A percentile compares a stretch with the other conserved stretches of the same genome.
phyloP scores from a whole-genome alignment of 2,888 invertebrate genomes.

The Emmelina monodactyla region DNA sequence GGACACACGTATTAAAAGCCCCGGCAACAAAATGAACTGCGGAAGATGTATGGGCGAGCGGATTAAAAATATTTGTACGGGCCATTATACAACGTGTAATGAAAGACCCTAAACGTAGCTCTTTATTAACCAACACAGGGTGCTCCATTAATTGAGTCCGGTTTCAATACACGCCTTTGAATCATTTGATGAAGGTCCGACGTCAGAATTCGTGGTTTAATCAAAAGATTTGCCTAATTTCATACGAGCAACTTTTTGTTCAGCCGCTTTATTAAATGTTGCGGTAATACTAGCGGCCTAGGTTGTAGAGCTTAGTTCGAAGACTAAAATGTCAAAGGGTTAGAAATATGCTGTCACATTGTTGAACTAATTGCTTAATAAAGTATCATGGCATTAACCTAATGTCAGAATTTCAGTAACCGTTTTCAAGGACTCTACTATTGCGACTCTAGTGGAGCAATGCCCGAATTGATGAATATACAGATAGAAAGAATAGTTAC shows the following conservation, averaged over 20 bases:
- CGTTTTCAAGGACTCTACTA: too few species aligned
- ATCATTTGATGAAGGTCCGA: slow-evolving; percentile 45
- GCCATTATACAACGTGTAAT: slow-evolving; percentile 63
- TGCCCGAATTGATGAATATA: too few species aligned
- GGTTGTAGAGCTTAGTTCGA: too few species aligned
- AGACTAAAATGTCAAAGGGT: too few species aligned
- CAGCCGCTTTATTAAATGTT: too few species aligned
- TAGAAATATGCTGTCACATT: too few species aligned
- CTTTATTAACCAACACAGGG: slow-evolving; percentile 58
- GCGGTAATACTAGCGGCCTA: too few species aligned
- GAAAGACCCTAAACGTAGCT: slow-evolving; percentile 53
- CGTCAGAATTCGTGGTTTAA: slow-evolving; percentile 17
- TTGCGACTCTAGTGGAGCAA: too few species aligned
- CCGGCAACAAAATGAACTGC: slow-evolving; percentile 58
- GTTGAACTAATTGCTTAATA: too few species aligned
- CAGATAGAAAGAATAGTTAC: too few species aligned
- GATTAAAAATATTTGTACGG: slow-evolving; percentile 66
- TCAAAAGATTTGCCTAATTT: slow-evolving; percentile 13
- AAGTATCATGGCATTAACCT: too few species aligned
- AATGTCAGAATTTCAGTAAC: too few species aligned
- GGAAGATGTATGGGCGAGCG: slow-evolving; percentile 61
- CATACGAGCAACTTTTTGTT: slow-evolving; percentile 4
- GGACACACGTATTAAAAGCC: slow-evolving; percentile 37
- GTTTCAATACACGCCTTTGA: slow-evolving; percentile 42
- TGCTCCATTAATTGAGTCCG: slow-evolving; percentile 49